Base-by-base conservation (phyloP, 2,113 vertebrate species). In the Xenopus laevis region DNA sequence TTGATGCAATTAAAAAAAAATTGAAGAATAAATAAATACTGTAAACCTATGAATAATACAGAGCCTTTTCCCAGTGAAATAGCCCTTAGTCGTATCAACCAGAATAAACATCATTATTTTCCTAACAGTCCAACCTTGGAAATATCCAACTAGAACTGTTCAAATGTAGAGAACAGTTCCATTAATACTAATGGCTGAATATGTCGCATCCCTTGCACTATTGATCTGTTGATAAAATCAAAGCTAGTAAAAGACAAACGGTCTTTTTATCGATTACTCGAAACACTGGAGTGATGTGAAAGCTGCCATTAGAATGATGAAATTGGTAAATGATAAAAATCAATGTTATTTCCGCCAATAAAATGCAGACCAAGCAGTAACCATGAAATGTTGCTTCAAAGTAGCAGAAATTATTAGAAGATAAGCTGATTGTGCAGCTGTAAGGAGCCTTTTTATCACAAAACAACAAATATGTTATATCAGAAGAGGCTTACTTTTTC, bases 171-270 rank as follows among this genome's bases (percentile, higher is more conserved):
- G 10, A 9, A 10, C 21, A 64, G 20, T 45, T 47, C 52, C 50
- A 65, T 55, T 62, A 72, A 57, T 73, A 73, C 71, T 72, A 72
- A 45, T 13, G 30, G 52, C 40, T 46, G 62, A 59, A 66, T 18
- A 59, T 59, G 63, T 45, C 63, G 44, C 63, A 73, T 66, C 63
- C 7, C 52, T 66, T 59, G 18, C 20, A 23, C 11, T 73, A 73
- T 73, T 73, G 71, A 73, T 66, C 16, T 16, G 18, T 15, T 27
- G 6, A 66, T 66, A 73, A 58, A 73, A 59, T 73, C 52, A 66
- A 73, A 73, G 62, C 71, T 66, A 73, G 55, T 66, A 73, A 66
- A 72, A 72, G 61, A 57, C 61, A 57, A 72, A 72, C 61, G 44
- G 63, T 44, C 71, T 58, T 23, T 33, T 58, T 52, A 73, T 73